Evolutionary conservation across 2,797 vertebrate species (phyloP), one percentile per base, ranked within the genome.

Genomic region (Psittacula derbiana): DNA sequence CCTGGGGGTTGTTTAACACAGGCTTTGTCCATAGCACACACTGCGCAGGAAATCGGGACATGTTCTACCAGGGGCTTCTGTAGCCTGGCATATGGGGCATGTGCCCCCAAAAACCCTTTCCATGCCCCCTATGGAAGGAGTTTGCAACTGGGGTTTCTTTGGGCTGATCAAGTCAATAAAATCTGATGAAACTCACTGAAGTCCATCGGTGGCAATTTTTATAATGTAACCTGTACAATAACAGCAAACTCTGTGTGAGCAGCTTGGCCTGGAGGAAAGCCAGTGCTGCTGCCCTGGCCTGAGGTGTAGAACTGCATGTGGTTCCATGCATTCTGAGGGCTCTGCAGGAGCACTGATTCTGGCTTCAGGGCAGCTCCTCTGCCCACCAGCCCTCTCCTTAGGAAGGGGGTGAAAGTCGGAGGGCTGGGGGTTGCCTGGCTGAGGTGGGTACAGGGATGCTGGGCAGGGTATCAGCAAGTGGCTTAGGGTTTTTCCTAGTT

Each of bases 211-310:
- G 27, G 40, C 23, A 21, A 41, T 73, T 80, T 74, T 80, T 36
- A 36, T 23, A n/a, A 21, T 2, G 4, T 49, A 30, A 71, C 16
- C 28, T 33, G 19, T 24, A 43, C 36, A 16, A 8, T 6, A 36
- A 28, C 19, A 16, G 25, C 27, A 44, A 49, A 15, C 9, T 21
- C 10, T 1, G 16, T 0, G 0, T 0, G 1, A 62, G 43, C 18
- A 62, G 57, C 58, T 65, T 55, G 71, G 13, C n/a, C 57, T n/a
- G 62, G 38, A 70, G 47, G 23, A 53, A 17, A 21, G 44, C 30
- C 14, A 10, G 8, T 21, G 10, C 20, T 3, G 27, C 43, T 17
- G 18, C 33, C 12, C 33, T 5, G 5, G 55, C 3, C 10, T 3
- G 18, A 58, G 33, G 36, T 31, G 38, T 16, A 16, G 61, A 38